Evolutionary conservation across 2,888 invertebrate genomes (phyloP).

Genomic region (Oscheius sp.): DNA sequence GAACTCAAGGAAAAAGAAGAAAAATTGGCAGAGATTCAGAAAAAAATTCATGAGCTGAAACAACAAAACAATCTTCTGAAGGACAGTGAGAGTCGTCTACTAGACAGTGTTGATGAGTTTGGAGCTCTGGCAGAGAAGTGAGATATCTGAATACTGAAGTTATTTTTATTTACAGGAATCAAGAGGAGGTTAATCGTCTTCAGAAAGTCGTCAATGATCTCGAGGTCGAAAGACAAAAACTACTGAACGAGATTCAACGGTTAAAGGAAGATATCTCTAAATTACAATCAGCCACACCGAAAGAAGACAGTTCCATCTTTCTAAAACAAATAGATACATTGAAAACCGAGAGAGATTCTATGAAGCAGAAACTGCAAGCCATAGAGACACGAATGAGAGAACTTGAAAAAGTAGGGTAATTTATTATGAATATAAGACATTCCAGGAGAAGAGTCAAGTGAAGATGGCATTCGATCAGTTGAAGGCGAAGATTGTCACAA

Average conservation of each 20-base stretch:
- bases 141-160: too few relatives aligned
- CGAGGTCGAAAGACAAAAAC: not conserved
- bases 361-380: not conserved
- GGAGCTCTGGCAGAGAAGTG: conserved; percentile 36
- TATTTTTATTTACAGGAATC: conserved; percentile 16
- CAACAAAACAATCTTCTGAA: conserved; percentile 47
- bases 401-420: conserved; percentile 11
- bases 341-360: not conserved
- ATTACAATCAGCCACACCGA: not conserved
- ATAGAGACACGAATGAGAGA: not conserved
- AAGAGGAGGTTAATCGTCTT: conserved; percentile 11
- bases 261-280: not conserved
- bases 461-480: conserved; percentile 12
- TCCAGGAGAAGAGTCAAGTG: conserved; percentile 18
- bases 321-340: not conserved
- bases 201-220: conserved; percentile 22
- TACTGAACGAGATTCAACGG: conserved; percentile 1
- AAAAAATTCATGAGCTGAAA: not conserved
- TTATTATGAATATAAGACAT: too few relatives aligned
- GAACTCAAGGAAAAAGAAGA: not conserved
- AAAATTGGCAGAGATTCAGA: not conserved
- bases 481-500: conserved; percentile 1
- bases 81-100: conserved; percentile 43
- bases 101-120: conserved; percentile 50
- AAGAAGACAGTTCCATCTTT: not conserved